Conservation (phyloP, 1,140 invertebrate genomes). For the Ylistrum balloti region DNA sequence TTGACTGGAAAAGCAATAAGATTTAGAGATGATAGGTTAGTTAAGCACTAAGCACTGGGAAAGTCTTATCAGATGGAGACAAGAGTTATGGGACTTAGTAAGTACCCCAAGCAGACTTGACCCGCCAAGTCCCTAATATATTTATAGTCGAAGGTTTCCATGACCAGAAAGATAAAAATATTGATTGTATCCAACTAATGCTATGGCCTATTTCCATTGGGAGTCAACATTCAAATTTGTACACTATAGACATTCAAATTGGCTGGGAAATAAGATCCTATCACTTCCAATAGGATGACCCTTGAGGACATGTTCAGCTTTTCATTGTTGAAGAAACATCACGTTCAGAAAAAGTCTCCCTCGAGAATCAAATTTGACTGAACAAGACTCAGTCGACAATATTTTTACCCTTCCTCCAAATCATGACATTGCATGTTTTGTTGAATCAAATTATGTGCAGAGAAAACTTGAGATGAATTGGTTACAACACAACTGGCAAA, state of each 20-base stretch:
- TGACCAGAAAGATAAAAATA: conserved; percentile 39
- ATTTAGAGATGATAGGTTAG: background rate
- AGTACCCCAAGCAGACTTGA: background rate
- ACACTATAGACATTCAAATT: conserved; percentile 34
- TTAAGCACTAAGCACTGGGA: background rate
- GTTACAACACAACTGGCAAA: background rate
- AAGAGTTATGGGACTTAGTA: background rate
- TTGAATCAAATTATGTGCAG: background rate
- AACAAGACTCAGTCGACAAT: background rate
- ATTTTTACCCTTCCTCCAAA: background rate
- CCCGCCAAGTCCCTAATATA: background rate
- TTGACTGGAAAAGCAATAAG: background rate
- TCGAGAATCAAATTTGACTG: background rate
- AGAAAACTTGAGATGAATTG: no score
- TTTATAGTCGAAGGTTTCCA: background rate
- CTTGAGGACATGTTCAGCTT: background rate
- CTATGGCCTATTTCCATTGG: background rate
- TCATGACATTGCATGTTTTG: background rate
- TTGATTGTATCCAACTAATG: conserved; percentile 35
- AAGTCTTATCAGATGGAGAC: background rate
- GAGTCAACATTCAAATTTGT: background rate
- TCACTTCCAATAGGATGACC: background rate
- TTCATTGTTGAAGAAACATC: background rate
- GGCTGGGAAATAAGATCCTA: conserved; percentile 33
- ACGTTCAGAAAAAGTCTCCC: background rate